phyloP scores from a whole-genome alignment of 2,888 invertebrate species.

The Lithosia quadra region DNA sequence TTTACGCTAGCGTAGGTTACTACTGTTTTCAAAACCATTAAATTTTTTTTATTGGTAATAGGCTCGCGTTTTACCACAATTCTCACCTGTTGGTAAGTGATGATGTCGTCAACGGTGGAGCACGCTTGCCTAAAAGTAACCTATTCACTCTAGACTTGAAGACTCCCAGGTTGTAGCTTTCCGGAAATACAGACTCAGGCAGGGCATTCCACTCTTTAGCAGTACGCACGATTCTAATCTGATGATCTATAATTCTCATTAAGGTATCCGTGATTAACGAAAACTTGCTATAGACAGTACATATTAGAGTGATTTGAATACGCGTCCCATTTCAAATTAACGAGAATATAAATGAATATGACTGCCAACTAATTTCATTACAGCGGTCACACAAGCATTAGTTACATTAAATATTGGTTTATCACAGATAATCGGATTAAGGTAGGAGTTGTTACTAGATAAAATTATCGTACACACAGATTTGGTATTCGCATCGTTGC shows the following conservation, averaged over 20 bases:
- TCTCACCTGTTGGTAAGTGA: no score
- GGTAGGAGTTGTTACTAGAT: slow-evolving; percentile 30
- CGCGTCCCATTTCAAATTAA: neutral
- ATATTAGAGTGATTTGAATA: neutral
- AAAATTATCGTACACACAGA: slow-evolving; percentile 46
- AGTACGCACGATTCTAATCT: no score
- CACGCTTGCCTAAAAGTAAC: no score
- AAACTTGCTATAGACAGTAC: neutral
- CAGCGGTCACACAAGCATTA: neutral
- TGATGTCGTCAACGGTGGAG: no score
- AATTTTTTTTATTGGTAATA: neutral
- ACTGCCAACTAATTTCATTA: neutral
- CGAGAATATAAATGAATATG: neutral
- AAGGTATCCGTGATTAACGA: neutral
- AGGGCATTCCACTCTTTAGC: no score
- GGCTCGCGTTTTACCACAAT: no score
- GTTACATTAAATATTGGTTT: slow-evolving; percentile 24
- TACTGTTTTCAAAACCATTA: neutral
- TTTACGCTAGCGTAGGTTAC: neutral
- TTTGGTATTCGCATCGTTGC: slow-evolving; percentile 35
- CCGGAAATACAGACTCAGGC: no score
- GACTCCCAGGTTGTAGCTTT: no score
- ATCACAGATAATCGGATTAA: slow-evolving; percentile 34
- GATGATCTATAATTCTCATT: no score
- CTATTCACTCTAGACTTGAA: no score